Evolutionary conservation across 2,113 vertebrate genomes (phyloP), one percentile per base, ranked within the genome.

Genomic region (Columba livia): DNA sequence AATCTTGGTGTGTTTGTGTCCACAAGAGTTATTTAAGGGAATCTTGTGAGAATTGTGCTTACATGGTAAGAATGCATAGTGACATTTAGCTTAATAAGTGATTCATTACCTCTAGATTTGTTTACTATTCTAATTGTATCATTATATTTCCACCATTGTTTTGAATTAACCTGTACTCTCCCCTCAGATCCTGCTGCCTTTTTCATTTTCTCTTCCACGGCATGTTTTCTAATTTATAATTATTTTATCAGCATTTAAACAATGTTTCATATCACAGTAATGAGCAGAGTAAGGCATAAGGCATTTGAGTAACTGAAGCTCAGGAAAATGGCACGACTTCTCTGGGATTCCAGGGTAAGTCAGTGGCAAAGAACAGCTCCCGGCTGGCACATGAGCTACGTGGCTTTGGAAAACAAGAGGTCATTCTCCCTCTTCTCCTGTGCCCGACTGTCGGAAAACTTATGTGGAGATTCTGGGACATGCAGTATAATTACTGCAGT

Each of bases 81-180:
- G 77, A 92, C 56, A 80, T 90, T 96, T 92, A 57, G 66, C 79
- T 92, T 94, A 83, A 80, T 93, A 38, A 93, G 75, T 56, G 78
- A 86, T 95, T 88, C 60, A 88, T 94, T 94, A 92, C 29, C 47
- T 83, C 72, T 66, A 83, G 79, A 84, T 94, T 88, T 94, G 64
- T 95, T 96, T 95, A 92, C 72, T 29, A 9, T 38, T 83, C 38
- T 79, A 86, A 90, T 83, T 92, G 72, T 73, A 44, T 85, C 83
- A 48, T 93, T 85, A 26, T 65, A 73, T 92, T 93, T 92, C 92
- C 51, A 90, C 51, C 38, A 10, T 88, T 1, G 0, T 70, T 88
- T 86, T 73, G 79, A 92, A 92, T 88, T 96, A 94, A 81, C 80
- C 69, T 94, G 9, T 7, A n/a, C 42, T 62, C 23, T 83, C 85